Conservation (phyloP, 2,888 invertebrate genomes). For the Ferdinandea cuprea region DNA sequence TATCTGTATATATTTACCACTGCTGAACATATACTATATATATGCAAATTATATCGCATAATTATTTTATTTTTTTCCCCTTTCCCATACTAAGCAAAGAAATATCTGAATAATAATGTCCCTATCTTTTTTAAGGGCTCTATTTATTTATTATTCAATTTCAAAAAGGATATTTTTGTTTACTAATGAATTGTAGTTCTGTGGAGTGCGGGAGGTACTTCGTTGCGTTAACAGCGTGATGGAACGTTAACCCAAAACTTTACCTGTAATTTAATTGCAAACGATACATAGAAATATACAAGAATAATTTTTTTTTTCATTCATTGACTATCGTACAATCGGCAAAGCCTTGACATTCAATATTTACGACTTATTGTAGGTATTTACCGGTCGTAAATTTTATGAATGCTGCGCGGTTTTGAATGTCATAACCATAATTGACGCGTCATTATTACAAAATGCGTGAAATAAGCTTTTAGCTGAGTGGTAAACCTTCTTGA, state of each 20-base stretch:
- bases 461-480: no score
- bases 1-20: not conserved
- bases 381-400: not conserved
- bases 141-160: not conserved
- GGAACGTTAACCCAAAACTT: no score
- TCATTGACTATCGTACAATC: not conserved
- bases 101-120: not conserved
- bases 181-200: not conserved
- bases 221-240: no score
- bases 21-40: not conserved
- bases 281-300: not conserved
- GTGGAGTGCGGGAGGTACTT: no score
- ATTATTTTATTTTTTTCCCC: conserved; percentile 24
- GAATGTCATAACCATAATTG: conserved; percentile 7
- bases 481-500: no score
- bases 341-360: conserved; percentile 20
- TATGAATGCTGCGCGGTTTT: conserved; percentile 1
- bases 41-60: conserved; percentile 56
- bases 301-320: no score
- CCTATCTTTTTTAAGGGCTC: not conserved
- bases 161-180: not conserved
- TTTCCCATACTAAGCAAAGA: not conserved
- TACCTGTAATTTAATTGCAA: not conserved
- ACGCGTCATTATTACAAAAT: not conserved
- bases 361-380: conserved; percentile 20